Percentiles rank a stretch among this genome's conserved stretches.
phyloP scores from a whole-genome alignment of 2,797 vertebrate species.

The Parauchenoglanis ngamensis region DNA sequence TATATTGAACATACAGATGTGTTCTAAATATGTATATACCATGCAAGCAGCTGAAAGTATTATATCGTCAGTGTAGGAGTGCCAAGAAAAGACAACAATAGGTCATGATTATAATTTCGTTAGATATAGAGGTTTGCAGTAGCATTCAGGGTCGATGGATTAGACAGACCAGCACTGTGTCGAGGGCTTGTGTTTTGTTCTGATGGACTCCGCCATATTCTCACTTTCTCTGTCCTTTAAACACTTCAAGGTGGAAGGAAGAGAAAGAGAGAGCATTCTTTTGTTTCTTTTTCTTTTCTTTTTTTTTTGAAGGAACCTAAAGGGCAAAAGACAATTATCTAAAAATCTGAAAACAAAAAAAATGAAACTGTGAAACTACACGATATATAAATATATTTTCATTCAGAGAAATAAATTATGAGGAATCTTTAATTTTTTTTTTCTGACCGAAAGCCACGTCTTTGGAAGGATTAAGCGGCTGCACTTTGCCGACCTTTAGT shows the following conservation, averaged over 20 bases:
- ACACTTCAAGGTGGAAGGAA: conserved; percentile 54
- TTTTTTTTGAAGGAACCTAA: conserved; percentile 31
- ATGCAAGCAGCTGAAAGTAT: conserved; percentile 2
- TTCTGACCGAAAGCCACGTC: conserved; percentile 70
- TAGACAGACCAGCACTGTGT: conserved; percentile 58
- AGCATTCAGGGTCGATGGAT: conserved; percentile 53
- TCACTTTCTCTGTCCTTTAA: conserved; percentile 59
- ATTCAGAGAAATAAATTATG: conserved; percentile 84
- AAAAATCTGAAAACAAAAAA: conserved; percentile 53
- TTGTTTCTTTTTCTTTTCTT: neutral
- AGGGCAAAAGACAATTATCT: conserved; percentile 45
- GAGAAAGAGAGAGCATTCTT: conserved; percentile 33
- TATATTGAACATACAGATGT: neutral
- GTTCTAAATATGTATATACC: conserved; percentile 27
- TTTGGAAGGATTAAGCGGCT: conserved; percentile 66
- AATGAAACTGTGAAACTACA: conserved; percentile 70
- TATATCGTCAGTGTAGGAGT: conserved; percentile 11
- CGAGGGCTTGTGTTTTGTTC: conserved; percentile 54
- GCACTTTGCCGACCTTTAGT: conserved; percentile 63
- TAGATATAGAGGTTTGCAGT: conserved; percentile 52
- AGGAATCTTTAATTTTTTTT: conserved; percentile 73
- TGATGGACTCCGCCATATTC: conserved; percentile 61
- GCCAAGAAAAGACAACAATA: conserved; percentile 49
- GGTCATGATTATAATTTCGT: conserved; percentile 34
- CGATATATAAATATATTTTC: conserved; percentile 87